Evolutionary conservation across 37 sponge, comb jelly and placozoan species (phyloP), one percentile per base, ranked within the genome.

Genomic region (Crambe crambe): DNA sequence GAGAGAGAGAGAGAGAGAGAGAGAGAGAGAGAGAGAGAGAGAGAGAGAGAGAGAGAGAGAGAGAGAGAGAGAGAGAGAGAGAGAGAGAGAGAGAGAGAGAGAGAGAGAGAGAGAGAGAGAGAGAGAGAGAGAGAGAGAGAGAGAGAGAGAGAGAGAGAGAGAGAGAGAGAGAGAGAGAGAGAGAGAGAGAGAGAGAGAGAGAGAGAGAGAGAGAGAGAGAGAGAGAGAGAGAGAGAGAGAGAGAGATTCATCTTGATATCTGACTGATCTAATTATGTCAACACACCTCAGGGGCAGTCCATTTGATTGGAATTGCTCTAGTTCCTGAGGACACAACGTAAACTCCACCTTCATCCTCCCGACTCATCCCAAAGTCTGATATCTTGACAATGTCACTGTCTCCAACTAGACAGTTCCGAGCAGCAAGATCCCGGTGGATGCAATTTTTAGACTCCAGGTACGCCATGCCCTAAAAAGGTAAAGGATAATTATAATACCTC

Each of bases 271-370:
- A n/a, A n/a, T n/a, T n/a, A n/a, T n/a, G n/a, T 6, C 51, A 4
- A 58, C 15, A 35, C 26, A 94, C 96, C 90, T 96, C 97, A 30
- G 97, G 97, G 0, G 97, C 95, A 54, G 97, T 96, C 97, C 97
- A 96, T 39, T 96, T 96, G 59, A 96, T 94, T 38, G 97, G 97
- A 32, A 95, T 86, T 36, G 83, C 84, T n/a, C 91, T 89, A 5
- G 80, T 85, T 1, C 83, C 90, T 2, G 89, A 86, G 26, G 79
- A 82, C 23, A 91, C 90, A n/a, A 69, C 77, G 71, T 97, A 97
- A 8, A 92, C 83, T 1, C 94, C 95, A 30, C 84, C 90, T 21
- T 92, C 96, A 25, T 82, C 80, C 38, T 96, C 95, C 25, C 91
- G 66, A 58, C 94, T 93, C 97, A 93, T 96, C 0, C 97, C 97